Percentiles rank a stretch among this genome's conserved stretches.
Evolutionary conservation across 2,797 vertebrate genomes (phyloP).

Genomic region (Setipinna tenuifilis): DNA sequence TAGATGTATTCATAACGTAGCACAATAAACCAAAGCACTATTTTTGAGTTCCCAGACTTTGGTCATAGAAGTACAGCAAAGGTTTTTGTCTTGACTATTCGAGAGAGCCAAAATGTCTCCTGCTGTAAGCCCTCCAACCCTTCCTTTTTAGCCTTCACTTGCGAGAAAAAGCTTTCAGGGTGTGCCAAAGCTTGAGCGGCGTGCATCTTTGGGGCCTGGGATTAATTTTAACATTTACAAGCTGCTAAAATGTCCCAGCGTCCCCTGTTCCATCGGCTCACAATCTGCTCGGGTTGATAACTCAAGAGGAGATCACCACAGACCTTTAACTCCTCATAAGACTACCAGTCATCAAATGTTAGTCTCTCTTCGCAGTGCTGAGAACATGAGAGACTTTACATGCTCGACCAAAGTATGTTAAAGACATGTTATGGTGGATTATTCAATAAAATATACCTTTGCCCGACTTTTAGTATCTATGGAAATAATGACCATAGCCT

Average conservation of each 20-base stretch:
- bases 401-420: not conserved
- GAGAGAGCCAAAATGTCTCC: constrained; percentile 17
- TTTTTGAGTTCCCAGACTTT: constrained; percentile 23
- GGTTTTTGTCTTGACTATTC: constrained; percentile 16
- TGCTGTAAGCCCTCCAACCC: constrained; percentile 26
- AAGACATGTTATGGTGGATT: not conserved
- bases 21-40: constrained; percentile 15
- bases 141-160: constrained; percentile 2
- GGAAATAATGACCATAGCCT: not conserved
- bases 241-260: constrained; percentile 50
- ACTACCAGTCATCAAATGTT: not conserved
- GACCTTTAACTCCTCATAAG: constrained; percentile 52
- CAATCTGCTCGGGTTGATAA: constrained; percentile 51
- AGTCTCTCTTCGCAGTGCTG: not conserved
- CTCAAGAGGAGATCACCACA: constrained; percentile 53
- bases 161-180: constrained; percentile 40
- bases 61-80: constrained; percentile 20
- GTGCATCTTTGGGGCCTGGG: constrained; percentile 46
- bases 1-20: constrained; percentile 22
- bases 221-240: constrained; percentile 42
- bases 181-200: constrained; percentile 48
- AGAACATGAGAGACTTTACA: not conserved
- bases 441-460: not conserved
- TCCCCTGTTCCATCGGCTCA: constrained; percentile 53
- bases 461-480: not conserved